Evolutionary conservation across 2,113 vertebrate genomes (phyloP).

Genomic region (Festucalex cinctus): DNA sequence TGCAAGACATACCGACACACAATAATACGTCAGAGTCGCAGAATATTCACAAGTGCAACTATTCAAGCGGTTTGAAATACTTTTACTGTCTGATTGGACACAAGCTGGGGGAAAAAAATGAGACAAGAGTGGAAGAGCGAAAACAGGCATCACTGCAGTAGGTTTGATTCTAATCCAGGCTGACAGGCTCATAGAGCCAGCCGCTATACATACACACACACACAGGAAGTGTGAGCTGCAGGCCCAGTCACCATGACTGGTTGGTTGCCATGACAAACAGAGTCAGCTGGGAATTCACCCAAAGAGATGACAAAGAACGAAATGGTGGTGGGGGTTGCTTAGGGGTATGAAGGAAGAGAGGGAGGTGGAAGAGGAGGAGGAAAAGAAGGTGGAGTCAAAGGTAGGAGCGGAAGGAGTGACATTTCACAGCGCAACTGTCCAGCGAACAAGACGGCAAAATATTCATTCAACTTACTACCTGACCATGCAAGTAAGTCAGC

Average conservation of each 20-base stretch:
- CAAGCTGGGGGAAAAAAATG: constrained; percentile 3
- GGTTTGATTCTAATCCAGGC: constrained; percentile 72
- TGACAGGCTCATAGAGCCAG: constrained; percentile 72
- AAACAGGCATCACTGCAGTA: constrained; percentile 60
- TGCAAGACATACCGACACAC: constrained; percentile 2
- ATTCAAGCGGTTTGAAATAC: neutral
- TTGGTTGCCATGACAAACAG: constrained; percentile 79
- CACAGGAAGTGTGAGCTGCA: constrained; percentile 71
- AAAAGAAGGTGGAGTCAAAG: neutral
- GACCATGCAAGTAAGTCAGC: neutral
- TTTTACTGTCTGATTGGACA: neutral
- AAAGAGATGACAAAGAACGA: constrained; percentile 70
- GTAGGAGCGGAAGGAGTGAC: neutral
- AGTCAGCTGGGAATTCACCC: constrained; percentile 79
- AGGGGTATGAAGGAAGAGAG: constrained; percentile 14
- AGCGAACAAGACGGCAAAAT: neutral
- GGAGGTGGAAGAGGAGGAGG: neutral
- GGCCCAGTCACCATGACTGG: constrained; percentile 70
- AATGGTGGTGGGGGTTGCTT: constrained; percentile 20
- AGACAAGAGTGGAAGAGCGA: constrained; percentile 13
- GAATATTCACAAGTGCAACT: neutral
- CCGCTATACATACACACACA: constrained; percentile 49
- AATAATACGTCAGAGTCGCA: neutral
- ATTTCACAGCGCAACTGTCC: neutral
- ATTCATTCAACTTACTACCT: neutral